Evolutionary conservation across 2,797 vertebrate genomes (phyloP).

Genomic region (Platalea minor): DNA sequence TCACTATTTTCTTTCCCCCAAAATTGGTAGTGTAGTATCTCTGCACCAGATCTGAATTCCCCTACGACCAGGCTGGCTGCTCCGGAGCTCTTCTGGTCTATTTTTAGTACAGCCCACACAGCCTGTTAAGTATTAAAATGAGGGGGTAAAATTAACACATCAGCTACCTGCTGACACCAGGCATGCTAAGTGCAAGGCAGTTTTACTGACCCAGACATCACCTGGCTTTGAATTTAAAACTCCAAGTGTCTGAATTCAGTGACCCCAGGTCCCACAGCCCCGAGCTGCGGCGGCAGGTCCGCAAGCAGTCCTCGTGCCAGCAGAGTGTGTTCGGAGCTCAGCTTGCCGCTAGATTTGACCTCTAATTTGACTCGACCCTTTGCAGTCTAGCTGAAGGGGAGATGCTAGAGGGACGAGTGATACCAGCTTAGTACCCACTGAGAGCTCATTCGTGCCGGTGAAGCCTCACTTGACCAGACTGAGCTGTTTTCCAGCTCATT

Average conservation of each 20-base stretch:
- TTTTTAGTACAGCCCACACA: not conserved
- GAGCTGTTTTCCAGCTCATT: conserved; percentile 34
- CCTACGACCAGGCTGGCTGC: not conserved
- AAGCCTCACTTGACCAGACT: not conserved
- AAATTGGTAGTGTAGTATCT: rapidly evolving
- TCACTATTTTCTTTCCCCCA: not conserved
- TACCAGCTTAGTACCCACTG: not conserved
- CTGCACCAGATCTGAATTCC: not conserved
- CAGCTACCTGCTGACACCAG: not conserved
- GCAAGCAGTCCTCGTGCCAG: not conserved
- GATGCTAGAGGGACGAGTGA: not conserved
- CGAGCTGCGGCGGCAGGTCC: not conserved
- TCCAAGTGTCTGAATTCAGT: rapidly evolving
- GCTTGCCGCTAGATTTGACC: rapidly evolving
- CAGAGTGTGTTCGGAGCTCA: rapidly evolving
- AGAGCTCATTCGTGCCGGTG: not conserved
- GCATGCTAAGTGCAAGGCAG: not conserved
- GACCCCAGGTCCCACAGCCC: not conserved
- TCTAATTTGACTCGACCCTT: not conserved
- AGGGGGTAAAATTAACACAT: not conserved
- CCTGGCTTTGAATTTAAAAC: not conserved
- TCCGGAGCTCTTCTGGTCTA: not conserved
- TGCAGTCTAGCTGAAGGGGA: not conserved
- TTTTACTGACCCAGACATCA: not conserved
- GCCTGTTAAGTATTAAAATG: not conserved